Evolutionary conservation across 2,113 vertebrate species (phyloP), one percentile per base, ranked within the genome.

Genomic region (Hippocampus comes): DNA sequence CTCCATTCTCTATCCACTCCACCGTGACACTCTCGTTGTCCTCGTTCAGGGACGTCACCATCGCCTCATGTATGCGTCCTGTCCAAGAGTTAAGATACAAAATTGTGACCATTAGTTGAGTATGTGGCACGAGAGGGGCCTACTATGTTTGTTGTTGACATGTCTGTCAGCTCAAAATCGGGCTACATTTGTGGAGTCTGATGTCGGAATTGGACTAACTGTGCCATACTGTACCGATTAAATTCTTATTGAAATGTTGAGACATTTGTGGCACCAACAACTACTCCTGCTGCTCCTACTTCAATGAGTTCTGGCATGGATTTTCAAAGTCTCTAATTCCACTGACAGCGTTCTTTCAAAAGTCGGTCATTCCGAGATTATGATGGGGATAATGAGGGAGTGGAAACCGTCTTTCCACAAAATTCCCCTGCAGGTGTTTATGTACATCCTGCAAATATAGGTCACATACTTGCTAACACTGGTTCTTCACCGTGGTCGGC

Each of bases 1-100:
- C 96, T 82, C 96, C 96, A 92, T 97, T 98, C 94, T 99, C 97
- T 86, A 97, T 97, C 97, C 97, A 98, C 78, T 99, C 97, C 86
- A 99, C 97, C 11, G 96, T 99, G 80, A 97, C 95, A 9, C 97
- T 98, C 92, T 98, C 96, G 57, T 96, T 97, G 83, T 97, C 95
- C 85, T 97, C 95, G 83, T 98, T 97, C 82, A 97, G 85, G 12
- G 96, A 99, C 27, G 97, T 98, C 82, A 99, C 96, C 96, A 99
- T 98, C 68, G 97, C 96, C 91, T 99, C 94, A 80, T 99, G 97
- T 91, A 98, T 97, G 86, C 96, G 95, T 55, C 97, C 97, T 93
- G 86, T 71, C 34, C 77, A 78, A 77, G 75, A n/a, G 42, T 9
- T 68, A 81, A 0, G 48, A 73, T 3, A 59, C 21, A 72, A 38